phyloP scores from a whole-genome alignment of 2,797 vertebrate genomes.

The Crenichthys baileyi region DNA sequence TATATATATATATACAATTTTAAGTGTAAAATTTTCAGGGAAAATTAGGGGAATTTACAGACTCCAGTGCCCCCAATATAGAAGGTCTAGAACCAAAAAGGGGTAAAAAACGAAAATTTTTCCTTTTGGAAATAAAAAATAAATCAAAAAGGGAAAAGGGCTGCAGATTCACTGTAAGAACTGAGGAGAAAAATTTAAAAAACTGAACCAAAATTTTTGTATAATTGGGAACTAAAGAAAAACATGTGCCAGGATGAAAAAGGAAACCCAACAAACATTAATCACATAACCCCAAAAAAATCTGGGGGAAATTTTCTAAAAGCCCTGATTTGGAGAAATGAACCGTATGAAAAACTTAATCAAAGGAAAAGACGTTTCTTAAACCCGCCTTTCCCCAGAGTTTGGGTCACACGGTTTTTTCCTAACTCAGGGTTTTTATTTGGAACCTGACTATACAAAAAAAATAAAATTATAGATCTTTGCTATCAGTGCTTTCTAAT shows the following conservation, averaged over 20 bases:
- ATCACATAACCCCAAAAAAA: background rate
- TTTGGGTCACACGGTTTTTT: too few relatives aligned
- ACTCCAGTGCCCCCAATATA: too few relatives aligned
- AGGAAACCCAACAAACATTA: too few relatives aligned
- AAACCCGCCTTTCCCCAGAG: too few relatives aligned
- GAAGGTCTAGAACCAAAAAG: background rate
- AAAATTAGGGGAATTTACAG: too few relatives aligned
- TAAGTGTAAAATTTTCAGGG: too few relatives aligned
- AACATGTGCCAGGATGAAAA: slow-evolving; percentile 23
- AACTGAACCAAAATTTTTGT: background rate
- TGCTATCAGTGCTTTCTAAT: too few relatives aligned
- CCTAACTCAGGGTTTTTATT: too few relatives aligned
- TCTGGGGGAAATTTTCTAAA: background rate
- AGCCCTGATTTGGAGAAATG: slow-evolving; percentile 14
- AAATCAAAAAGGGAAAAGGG: background rate
- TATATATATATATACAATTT: too few relatives aligned
- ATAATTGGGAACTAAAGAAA: slow-evolving; percentile 4
- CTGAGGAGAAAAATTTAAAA: slow-evolving; percentile 23
- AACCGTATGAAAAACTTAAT: background rate
- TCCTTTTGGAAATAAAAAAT: background rate
- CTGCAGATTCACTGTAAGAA: background rate
- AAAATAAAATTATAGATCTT: too few relatives aligned
- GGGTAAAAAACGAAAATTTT: background rate
- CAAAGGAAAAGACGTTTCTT: too few relatives aligned
- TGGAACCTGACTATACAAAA: too few relatives aligned